Base-by-base conservation (phyloP, 2,888 invertebrate species). In the Myopa testacea region DNA sequence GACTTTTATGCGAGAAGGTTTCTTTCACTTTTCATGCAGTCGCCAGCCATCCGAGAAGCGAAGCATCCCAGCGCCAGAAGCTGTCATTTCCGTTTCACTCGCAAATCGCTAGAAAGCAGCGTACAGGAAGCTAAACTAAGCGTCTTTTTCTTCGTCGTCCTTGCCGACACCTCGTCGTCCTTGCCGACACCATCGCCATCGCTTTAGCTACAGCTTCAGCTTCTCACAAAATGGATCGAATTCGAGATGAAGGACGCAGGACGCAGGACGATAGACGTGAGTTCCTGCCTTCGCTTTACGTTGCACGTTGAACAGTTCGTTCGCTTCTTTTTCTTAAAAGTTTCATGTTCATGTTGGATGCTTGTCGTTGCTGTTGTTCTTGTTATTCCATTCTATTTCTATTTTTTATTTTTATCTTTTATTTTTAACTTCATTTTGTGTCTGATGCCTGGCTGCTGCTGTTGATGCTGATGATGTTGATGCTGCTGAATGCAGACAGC, bases 51-150 rank as follows among this genome's bases (percentile, higher is more conserved):
- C 58, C 73, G 75, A 65, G 68, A 55, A 76, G 78, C 63, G 68
- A 55, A 76, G 78, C 73, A 45, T 45, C 65, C 37, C 68, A 77
- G 77, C 85, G 85, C 82, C 83, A 34, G 86, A 84, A 85, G 86
- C 87, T 87, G 86, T 87, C 86, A 86, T 87, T 87, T 87, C 87
- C 87, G 86, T 87, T 87, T 86, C 86, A 85, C 83, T 85, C 84
- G 85, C 84, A 83, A 50, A 72, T 45, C 26, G 58, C 67, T 67
- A 19, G 55, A 67, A 67, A 55, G 37, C 63, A 38, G 55, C 72
- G 38, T 26, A 75, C 63, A 75, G 40, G 63, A n/a, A 78, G 58
- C 62, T 75, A 73, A 73, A 40, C 14, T 37, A 26, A 65, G 37
- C 34, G 14, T 8, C 34, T 34, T 16, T 37, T 37, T 34, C 37